Percentiles rank a stretch among this genome's conserved stretches.
These are phyloP conservation scores for Melieria picta DNA, from an alignment of 2,888 invertebrate species.

Conservation along the genomic window DNA sequence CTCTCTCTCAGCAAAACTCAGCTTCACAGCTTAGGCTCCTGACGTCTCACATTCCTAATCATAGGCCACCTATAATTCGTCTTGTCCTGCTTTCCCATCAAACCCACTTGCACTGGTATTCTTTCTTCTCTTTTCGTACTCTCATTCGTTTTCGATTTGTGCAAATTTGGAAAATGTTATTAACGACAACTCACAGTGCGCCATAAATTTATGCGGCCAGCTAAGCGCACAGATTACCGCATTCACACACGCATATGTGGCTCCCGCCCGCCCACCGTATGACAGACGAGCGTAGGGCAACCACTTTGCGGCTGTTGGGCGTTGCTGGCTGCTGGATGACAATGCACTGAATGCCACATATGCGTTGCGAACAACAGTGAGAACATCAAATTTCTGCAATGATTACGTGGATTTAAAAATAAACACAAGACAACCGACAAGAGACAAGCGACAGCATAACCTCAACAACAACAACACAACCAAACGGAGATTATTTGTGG, in stretches of 20 bases:
- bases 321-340: background rate
- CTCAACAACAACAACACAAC: slow-evolving; percentile 26
- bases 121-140: too few species aligned
- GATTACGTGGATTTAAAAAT: slow-evolving; percentile 41
- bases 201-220: slow-evolving; percentile 42
- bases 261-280: background rate
- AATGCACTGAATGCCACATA: slow-evolving; percentile 1
- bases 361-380: slow-evolving; percentile 13
- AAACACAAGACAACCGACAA: slow-evolving; percentile 17
- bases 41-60: too few species aligned
- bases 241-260: slow-evolving; percentile 14
- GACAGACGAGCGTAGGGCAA: background rate
- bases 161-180: background rate
- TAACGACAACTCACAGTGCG: background rate
- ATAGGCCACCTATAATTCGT: too few species aligned
- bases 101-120: background rate
- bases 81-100: background rate
- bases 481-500: background rate
- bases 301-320: slow-evolving; percentile 2
- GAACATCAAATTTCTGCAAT: slow-evolving; percentile 37
- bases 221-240: slow-evolving; percentile 42
- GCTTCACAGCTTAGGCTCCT: too few species aligned
- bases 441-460: slow-evolving; percentile 19
- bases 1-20: too few species aligned
- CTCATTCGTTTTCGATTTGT: slow-evolving; percentile 5